phyloP scores from a whole-genome alignment of 2,888 invertebrate genomes.

The Dryomyza anilis region DNA sequence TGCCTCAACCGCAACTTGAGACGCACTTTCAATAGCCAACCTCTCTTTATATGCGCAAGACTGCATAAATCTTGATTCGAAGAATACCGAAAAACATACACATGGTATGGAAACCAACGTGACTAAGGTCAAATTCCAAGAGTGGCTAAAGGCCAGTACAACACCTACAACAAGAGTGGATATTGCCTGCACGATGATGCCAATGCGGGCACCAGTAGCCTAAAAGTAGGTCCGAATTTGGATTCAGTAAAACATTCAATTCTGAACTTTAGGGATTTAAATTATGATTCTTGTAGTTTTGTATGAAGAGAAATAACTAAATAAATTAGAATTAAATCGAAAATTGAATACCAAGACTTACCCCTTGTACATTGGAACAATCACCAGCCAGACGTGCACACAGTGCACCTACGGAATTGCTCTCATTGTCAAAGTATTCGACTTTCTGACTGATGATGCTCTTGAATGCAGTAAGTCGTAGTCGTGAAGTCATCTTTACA shows the following conservation, averaged over 20 bases:
- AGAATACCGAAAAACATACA: conserved; percentile 69
- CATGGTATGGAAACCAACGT: conserved; percentile 71
- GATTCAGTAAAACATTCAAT: too few species aligned
- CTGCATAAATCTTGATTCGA: conserved; percentile 69
- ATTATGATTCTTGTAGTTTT: too few species aligned
- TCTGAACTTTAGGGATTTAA: too few species aligned
- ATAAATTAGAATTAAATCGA: conserved; percentile 23
- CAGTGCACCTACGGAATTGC: conserved; percentile 73
- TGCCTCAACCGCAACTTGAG: conserved; percentile 76
- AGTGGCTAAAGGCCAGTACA: conserved; percentile 67
- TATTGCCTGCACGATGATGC: conserved; percentile 70
- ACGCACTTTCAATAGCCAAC: conserved; percentile 69
- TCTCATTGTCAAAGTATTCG: conserved; percentile 73
- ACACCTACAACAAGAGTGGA: conserved; percentile 71
- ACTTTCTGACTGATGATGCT: conserved; percentile 76
- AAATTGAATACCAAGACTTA: too few species aligned
- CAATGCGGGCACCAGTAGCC: conserved; percentile 75
- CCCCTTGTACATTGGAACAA: conserved; percentile 77
- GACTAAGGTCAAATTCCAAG: conserved; percentile 75
- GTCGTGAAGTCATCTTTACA: conserved; percentile 74
- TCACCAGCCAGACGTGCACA: conserved; percentile 74
- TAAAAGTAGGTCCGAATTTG: too few species aligned
- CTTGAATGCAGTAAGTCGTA: conserved; percentile 65
- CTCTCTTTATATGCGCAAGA: conserved; percentile 68
- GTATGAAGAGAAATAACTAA: too few species aligned